A percentile compares a stretch with the other conserved stretches of the same genome.
These are phyloP conservation scores for Scylla paramamosain DNA, from an alignment of 1,140 invertebrate species.

Conservation along the genomic window DNA sequence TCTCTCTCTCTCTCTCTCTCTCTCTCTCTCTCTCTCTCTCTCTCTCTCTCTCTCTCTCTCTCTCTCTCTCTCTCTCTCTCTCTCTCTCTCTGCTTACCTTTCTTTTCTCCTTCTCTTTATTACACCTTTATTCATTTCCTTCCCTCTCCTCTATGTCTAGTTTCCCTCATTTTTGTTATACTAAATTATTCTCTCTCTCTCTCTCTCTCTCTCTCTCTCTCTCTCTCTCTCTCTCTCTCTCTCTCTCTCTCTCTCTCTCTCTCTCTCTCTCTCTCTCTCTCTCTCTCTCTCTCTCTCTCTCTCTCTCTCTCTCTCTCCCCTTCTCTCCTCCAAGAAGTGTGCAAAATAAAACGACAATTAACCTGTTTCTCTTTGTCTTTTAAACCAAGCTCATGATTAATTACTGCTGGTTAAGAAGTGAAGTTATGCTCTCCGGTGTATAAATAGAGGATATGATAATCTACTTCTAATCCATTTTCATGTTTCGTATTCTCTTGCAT, in stretches of 20 bases:
- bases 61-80: neutral
- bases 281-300: neutral
- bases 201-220: neutral
- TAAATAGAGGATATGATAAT: neutral
- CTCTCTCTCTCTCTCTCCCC: neutral
- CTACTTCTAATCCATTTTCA: neutral
- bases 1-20: neutral
- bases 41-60: neutral
- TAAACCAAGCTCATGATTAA: neutral
- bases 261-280: neutral
- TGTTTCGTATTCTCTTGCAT: too few species aligned
- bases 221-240: neutral
- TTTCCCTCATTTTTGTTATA: neutral
- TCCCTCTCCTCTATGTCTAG: neutral
- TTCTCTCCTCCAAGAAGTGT: too few species aligned
- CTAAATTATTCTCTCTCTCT: neutral
- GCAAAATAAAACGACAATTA: neutral
- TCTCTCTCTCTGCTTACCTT: neutral
- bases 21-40: neutral
- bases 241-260: neutral
- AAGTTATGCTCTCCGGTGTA: neutral
- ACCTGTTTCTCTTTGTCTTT: neutral
- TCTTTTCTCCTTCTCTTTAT: neutral
- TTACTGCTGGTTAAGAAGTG: neutral
- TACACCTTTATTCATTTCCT: neutral